Base-by-base conservation (phyloP, 2,888 invertebrate genomes). In the Digitonthophagus gazella region DNA sequence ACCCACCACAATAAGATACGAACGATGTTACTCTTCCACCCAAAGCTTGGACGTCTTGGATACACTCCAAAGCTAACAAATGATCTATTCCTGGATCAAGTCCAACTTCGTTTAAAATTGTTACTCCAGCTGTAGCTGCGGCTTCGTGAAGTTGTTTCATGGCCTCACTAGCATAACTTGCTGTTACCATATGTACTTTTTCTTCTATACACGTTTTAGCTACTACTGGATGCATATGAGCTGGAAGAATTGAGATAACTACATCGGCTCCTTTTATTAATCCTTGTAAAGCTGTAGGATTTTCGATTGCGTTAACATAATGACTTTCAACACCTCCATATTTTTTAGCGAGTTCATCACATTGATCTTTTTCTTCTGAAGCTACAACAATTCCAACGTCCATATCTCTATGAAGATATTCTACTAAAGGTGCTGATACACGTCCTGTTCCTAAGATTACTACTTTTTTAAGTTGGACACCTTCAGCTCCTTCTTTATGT, bases 1-100 rank as follows among this genome's bases (percentile, higher is more conserved):
- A 84, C 69, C 99, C 93, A 73, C 99, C 99, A 78, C 99, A 99
- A 84, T 93, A 99, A 0, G 97, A 98, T 0, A 96, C 90, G 79
- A 98, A 99, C 0, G 97, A 97, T 71, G 93, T 95, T 8, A 98
- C 89, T 79, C 94, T 91, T 58, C 97, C 98, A 2, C 98, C 98
- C 63, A 90, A 90, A 71, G 88, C 90, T 78, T 94, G 92, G 8
- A 95, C 91, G 76, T 97, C 93, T 80, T 98, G 96, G 76, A 99
- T 97, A 80, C 96, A 97, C 80, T 99, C 97, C 83, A 98, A 88
- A 0, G 99, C 99, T 67, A 99, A 83, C 74, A 99, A 86, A 82
- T 99, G 99, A 65, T 83, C 83, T 15, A 83, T 79, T n/a, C 98
- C 99, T 0, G 99, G 99, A 81, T 99, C 99, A 22, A 99, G 85